phyloP scores from a whole-genome alignment of 2,888 invertebrate species.

The Lasioglossum pauxillum region DNA sequence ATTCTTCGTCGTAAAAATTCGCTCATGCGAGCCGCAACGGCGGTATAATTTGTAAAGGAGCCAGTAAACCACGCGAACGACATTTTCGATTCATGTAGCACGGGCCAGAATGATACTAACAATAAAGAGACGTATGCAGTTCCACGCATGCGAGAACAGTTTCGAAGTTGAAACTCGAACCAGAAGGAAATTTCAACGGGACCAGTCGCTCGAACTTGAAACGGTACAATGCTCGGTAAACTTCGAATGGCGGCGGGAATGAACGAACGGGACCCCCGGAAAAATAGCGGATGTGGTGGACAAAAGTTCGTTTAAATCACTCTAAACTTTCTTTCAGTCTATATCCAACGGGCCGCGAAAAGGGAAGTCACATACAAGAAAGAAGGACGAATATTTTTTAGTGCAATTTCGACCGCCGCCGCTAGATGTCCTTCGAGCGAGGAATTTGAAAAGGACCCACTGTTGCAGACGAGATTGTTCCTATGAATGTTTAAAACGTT shows the following conservation, averaged over 20 bases:
- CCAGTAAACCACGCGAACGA: constrained; percentile 11
- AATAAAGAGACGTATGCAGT: constrained; percentile 2
- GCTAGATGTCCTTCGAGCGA: not conserved
- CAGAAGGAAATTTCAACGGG: not conserved
- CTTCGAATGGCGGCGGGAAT: constrained; percentile 1
- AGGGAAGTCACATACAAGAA: not conserved
- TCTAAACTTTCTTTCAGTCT: constrained; percentile 9
- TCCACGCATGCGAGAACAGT: not conserved
- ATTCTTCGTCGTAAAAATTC: not conserved
- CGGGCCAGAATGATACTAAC: not conserved
- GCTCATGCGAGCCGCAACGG: not conserved
- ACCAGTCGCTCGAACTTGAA: not conserved
- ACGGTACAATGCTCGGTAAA: not conserved
- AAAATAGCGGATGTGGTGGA: constrained; percentile 3
- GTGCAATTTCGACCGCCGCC: not conserved
- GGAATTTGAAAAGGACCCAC: not conserved
- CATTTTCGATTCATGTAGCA: not conserved
- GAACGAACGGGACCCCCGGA: not conserved
- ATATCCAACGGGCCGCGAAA: not conserved
- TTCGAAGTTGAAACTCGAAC: not conserved
- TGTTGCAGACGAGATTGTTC: not conserved
- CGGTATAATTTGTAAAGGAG: constrained; percentile 11
- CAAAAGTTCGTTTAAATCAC: constrained; percentile 20
- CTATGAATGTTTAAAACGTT: not conserved
- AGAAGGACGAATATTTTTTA: not conserved